phyloP scores from a whole-genome alignment of 2,113 vertebrate species.

The Hystrix brachyura region DNA sequence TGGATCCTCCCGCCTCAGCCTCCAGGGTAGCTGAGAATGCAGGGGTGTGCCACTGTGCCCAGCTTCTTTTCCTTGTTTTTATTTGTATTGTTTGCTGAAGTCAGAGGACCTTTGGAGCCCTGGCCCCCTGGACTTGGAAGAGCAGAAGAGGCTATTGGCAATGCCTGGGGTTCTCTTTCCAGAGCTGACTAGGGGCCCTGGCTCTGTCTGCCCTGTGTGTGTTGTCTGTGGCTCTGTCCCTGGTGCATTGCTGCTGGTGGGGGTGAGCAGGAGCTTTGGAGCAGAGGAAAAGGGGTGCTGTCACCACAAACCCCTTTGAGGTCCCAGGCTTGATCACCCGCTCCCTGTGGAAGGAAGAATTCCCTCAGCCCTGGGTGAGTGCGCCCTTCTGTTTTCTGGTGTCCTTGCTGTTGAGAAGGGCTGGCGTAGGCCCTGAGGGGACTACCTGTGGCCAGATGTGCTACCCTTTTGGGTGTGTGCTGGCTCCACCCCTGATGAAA shows the following conservation, averaged over 20 bases:
- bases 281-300: not conserved
- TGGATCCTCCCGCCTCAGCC: not conserved
- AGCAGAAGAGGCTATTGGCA: not conserved
- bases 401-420: not conserved
- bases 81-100: not conserved
- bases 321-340: not conserved
- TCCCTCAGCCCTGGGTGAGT: not conserved
- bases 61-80: not conserved
- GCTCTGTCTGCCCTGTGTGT: not conserved
- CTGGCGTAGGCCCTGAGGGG: not conserved
- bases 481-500: not conserved
- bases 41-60: not conserved
- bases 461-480: not conserved
- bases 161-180: not conserved
- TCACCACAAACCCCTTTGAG: not conserved
- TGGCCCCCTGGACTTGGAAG: not conserved
- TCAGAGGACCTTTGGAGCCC: not conserved
- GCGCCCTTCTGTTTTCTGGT: not conserved
- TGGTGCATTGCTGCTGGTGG: not conserved
- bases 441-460: not conserved
- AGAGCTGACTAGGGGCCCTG: not conserved
- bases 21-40: not conserved
- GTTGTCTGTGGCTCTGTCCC: not conserved
- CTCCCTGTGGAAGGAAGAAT: not conserved
- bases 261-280: not conserved